Base-by-base conservation (phyloP, 2,113 vertebrate genomes). In the Psittacara wagleri region DNA sequence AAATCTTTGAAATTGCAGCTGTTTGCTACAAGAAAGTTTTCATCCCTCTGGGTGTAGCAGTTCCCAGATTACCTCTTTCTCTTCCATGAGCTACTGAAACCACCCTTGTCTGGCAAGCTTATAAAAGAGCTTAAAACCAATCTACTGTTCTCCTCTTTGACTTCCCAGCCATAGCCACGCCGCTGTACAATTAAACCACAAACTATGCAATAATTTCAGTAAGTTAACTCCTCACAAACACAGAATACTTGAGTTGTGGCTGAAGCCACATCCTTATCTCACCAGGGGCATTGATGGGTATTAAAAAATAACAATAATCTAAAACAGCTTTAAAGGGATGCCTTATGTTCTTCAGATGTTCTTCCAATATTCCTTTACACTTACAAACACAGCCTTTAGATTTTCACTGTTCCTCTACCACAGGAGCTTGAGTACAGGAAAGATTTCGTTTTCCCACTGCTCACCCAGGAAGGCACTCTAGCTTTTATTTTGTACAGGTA, bases 181-280 rank as follows among this genome's bases (percentile, higher is more conserved):
- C 83, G 90, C 78, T 6, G 2, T 66, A 68, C 63, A 85, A 82
- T 37, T 52, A 84, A 97, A 79, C 83, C 69, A 83, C 67, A 59
- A 70, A 43, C 75, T 37, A 68, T 49, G 43, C 70, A 86, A 69
- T 68, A 92, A 92, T 89, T 82, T 61, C 89, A 82, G 44, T 10
- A 44, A 74, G 17, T 70, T 94, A 92, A 75, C 46, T 92, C 66
- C 91, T 91, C 55, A n/a, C 66, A 86, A 46, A 63, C 80, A 87
- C 48, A 19, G 48, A 79, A 73, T 29, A 51, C 52, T 59, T 12
- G 20, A 62, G n/a, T n/a, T 91, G 80, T 37, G 84, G 91, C 59
- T 86, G 49, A 72, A 94, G 68, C 83, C 74, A 91, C 86, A 88
- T 92, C 86, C 91, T 92, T 24, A 76, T 33, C 24, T 69, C 70